Evolutionary conservation across 2,113 vertebrate species (phyloP).

Genomic region (Phocoena sinus): DNA sequence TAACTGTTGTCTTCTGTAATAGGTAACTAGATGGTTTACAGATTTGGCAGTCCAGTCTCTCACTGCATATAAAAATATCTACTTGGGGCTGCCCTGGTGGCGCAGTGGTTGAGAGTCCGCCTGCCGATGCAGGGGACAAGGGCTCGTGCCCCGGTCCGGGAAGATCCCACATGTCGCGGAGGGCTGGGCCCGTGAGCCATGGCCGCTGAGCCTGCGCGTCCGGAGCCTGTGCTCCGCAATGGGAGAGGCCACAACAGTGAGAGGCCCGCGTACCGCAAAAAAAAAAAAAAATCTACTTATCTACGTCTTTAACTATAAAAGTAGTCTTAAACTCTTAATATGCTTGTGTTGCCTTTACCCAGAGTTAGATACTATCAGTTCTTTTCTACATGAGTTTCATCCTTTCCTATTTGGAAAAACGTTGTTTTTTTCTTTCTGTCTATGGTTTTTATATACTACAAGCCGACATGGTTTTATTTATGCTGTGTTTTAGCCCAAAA

Average conservation of each 20-base stretch:
- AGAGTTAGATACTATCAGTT: slow-evolving; percentile 67
- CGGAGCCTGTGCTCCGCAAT: no score
- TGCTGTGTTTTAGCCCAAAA: slow-evolving; percentile 62
- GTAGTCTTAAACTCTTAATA: neutral
- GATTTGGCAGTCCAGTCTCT: slow-evolving; percentile 37
- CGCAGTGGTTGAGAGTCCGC: no score
- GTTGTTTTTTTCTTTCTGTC: slow-evolving; percentile 53
- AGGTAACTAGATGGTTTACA: slow-evolving; percentile 5
- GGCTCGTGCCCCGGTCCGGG: no score
- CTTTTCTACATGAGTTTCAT: slow-evolving; percentile 61
- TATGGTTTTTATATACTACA: slow-evolving; percentile 69
- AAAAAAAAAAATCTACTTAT: neutral
- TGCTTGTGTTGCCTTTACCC: slow-evolving; percentile 69
- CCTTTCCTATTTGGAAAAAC: slow-evolving; percentile 72
- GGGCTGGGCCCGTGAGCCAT: no score
- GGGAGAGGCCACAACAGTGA: accelerated
- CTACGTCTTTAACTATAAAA: neutral
- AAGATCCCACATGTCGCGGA: no score
- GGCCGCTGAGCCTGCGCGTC: no score
- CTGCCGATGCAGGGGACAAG: no score
- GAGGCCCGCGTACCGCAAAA: no score
- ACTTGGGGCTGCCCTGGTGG: neutral
- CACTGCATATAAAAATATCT: neutral
- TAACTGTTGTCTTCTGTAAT: slow-evolving; percentile 53
- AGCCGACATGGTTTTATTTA: slow-evolving; percentile 74